phyloP scores from a whole-genome alignment of 2,797 vertebrate genomes.

The Pipistrellus pipistrellus region DNA sequence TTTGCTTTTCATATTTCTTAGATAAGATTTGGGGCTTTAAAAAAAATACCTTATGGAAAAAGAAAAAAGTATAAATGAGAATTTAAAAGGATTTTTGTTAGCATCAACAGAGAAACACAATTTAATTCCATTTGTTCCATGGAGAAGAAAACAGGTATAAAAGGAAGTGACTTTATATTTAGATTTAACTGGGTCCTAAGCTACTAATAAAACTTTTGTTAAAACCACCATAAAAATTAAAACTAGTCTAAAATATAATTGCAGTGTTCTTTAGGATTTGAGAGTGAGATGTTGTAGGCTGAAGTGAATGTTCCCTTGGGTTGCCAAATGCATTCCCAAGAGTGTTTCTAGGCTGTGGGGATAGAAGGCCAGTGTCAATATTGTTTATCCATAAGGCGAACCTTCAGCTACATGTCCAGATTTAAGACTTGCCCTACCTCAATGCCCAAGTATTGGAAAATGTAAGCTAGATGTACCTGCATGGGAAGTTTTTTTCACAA shows the following conservation, averaged over 20 bases:
- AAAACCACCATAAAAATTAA: slow-evolving; percentile 78
- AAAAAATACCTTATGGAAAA: slow-evolving; percentile 33
- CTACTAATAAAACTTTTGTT: slow-evolving; percentile 68
- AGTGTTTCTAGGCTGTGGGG: not conserved
- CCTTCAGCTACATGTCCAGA: not conserved
- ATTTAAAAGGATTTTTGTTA: not conserved
- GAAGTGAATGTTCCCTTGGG: not conserved
- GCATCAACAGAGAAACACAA: slow-evolving; percentile 14
- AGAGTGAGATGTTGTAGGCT: slow-evolving; percentile 54
- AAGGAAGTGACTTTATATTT: slow-evolving; percentile 74
- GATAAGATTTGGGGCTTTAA: not conserved
- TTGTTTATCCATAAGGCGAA: not conserved
- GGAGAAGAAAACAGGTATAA: slow-evolving; percentile 61
- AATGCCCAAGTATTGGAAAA: not conserved
- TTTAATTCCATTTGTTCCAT: not conserved
- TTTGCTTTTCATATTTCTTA: slow-evolving; percentile 30
- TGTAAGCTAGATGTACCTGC: not conserved
- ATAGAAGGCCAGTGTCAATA: not conserved
- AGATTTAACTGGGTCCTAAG: slow-evolving; percentile 68
- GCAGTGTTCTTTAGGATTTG: slow-evolving; percentile 48
- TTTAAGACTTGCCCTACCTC: slow-evolving; percentile 16
- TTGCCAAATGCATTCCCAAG: not conserved
- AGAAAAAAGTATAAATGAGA: slow-evolving; percentile 3
- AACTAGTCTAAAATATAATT: slow-evolving; percentile 58
- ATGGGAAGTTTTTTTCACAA: not conserved